Conservation (phyloP, 2,888 invertebrate species). For the Coleophora flavipennella region DNA sequence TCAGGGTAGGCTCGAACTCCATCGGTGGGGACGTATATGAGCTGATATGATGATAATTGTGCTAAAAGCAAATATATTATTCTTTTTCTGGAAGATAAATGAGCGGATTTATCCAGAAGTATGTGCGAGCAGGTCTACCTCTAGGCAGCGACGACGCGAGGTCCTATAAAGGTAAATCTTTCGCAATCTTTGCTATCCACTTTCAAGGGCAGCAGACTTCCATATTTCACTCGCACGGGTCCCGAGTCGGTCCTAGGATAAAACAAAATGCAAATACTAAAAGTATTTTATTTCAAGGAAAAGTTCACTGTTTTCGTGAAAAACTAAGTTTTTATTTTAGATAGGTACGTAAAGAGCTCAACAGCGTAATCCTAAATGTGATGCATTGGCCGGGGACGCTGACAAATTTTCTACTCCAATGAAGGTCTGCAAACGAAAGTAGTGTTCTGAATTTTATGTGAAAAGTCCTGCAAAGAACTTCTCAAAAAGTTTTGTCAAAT, state of each 20-base stretch:
- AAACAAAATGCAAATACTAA: background rate
- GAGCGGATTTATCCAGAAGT: background rate
- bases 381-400: slow-evolving; percentile 21
- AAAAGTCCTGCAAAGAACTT: slow-evolving; percentile 8
- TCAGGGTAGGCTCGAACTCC: too few relatives aligned
- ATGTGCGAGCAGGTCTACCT: too few relatives aligned
- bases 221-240: slow-evolving; percentile 3
- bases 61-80: slow-evolving; percentile 4
- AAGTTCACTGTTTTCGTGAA: slow-evolving; percentile 14
- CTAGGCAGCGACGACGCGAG: background rate
- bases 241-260: background rate
- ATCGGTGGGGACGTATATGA: too few relatives aligned
- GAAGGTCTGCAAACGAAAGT: slow-evolving; percentile 20
- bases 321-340: slow-evolving; percentile 14
- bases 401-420: slow-evolving; percentile 27
- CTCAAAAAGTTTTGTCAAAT: slow-evolving; percentile 15
- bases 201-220: slow-evolving; percentile 8
- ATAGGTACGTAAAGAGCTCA: too few relatives aligned
- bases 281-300: background rate
- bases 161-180: slow-evolving; percentile 2
- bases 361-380: slow-evolving; percentile 19
- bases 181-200: slow-evolving; percentile 7
- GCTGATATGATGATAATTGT: too few relatives aligned
- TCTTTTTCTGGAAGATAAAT: background rate
- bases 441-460: slow-evolving; percentile 13